Conservation (phyloP, 2,888 invertebrate genomes). For the Xanthorhoe designata region DNA sequence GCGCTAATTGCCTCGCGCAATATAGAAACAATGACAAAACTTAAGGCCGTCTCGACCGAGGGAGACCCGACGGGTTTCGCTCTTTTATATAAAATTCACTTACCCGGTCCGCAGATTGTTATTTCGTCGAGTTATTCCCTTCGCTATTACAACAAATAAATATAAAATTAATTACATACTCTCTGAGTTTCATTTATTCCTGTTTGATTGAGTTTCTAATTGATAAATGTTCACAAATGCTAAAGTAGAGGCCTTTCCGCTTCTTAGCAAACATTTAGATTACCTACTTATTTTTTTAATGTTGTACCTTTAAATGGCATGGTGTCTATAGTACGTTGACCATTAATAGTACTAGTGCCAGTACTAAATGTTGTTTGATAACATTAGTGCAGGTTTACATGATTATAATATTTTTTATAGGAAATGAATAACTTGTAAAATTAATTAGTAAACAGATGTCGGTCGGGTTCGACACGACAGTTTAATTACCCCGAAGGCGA, state of each 20-base stretch:
- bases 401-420: slow-evolving; percentile 23
- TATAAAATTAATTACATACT: slow-evolving; percentile 74
- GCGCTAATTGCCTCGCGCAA: slow-evolving; percentile 83
- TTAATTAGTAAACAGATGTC: slow-evolving; percentile 42
- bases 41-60: slow-evolving; percentile 68
- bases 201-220: slow-evolving; percentile 26
- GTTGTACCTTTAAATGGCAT: too few species aligned
- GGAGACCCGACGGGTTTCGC: slow-evolving; percentile 69
- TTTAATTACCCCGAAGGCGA: slow-evolving; percentile 62
- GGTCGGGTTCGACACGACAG: slow-evolving; percentile 55
- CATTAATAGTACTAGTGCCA: too few species aligned
- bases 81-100: slow-evolving; percentile 84
- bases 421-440: slow-evolving; percentile 21
- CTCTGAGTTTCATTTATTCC: slow-evolving; percentile 53
- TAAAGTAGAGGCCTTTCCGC: not conserved
- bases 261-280: not conserved
- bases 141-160: slow-evolving; percentile 67
- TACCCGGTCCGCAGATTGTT: slow-evolving; percentile 79
- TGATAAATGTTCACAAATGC: not conserved
- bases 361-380: not conserved
- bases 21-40: slow-evolving; percentile 84
- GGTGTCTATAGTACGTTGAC: too few species aligned
- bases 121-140: slow-evolving; percentile 69
- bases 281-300: too few species aligned
- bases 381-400: not conserved